phyloP scores from a whole-genome alignment of 2,113 vertebrate genomes.

The Uria lomvia region DNA sequence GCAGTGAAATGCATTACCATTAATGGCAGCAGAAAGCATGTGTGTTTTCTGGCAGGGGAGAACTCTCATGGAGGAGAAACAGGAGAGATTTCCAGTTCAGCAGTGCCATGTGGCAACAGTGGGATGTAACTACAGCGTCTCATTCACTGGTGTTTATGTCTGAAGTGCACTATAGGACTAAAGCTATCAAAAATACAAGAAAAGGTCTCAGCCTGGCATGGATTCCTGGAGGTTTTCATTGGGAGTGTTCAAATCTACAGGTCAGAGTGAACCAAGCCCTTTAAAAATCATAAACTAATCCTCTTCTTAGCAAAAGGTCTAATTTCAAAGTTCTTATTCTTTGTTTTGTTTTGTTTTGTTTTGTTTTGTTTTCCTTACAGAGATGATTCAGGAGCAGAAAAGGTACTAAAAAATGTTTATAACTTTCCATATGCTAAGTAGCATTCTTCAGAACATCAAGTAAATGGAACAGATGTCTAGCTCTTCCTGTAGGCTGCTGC shows the following conservation, averaged over 20 bases:
- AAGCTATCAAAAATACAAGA: not conserved
- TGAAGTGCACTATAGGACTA: not conserved
- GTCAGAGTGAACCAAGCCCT: not conserved
- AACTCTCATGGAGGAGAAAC: not conserved
- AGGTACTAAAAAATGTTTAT: not conserved
- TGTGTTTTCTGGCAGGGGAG: not conserved
- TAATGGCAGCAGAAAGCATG: not conserved
- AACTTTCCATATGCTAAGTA: not conserved
- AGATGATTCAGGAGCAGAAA: not conserved
- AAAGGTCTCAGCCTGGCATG: not conserved
- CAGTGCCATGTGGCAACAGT: not conserved
- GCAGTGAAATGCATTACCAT: not conserved
- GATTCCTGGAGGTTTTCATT: not conserved
- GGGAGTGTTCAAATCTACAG: not conserved
- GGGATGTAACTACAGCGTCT: not conserved
- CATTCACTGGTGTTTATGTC: not conserved
- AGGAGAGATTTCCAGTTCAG: not conserved
- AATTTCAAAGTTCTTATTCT: not conserved
- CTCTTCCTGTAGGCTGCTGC: not conserved
- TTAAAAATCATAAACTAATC: not conserved
- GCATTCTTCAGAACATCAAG: not conserved
- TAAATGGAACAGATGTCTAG: not conserved
- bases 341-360: no score
- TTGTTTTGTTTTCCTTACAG: not conserved
- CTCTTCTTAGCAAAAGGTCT: not conserved